Conservation (phyloP, 2,888 invertebrate genomes). For the Chrysopilus asiliformis region DNA sequence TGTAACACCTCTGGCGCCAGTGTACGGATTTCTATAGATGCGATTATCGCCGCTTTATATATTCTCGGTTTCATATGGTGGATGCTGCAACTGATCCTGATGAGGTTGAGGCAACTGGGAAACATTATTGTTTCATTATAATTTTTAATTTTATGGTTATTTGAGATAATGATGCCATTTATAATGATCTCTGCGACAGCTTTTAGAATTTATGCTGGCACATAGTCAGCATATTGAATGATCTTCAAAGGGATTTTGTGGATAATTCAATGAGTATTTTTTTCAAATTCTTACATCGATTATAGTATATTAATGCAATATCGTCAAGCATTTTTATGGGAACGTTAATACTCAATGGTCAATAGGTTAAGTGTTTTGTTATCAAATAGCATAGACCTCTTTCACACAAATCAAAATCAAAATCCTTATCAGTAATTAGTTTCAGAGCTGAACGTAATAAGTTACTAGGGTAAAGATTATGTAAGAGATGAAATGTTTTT, state of each 20-base stretch:
- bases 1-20: conserved; percentile 14
- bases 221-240: no score
- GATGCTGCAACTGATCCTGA: background rate
- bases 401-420: no score
- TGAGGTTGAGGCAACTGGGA: background rate
- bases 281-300: no score
- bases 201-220: no score
- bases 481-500: no score
- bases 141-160: conserved; percentile 15
- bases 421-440: conserved; percentile 8
- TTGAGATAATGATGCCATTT: conserved; percentile 13
- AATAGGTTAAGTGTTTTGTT: conserved; percentile 11
- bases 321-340: no score
- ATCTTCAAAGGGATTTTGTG: no score
- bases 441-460: background rate
- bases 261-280: no score
- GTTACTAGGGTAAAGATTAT: background rate
- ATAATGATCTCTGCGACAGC: conserved; percentile 7
- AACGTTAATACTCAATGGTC: no score
- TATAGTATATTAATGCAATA: no score
- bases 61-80: background rate
- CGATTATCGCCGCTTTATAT: no score
- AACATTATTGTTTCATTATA: conserved; percentile 8
- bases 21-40: no score
- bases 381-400: conserved; percentile 4